Percentiles rank a stretch among this genome's conserved stretches.
Evolutionary conservation across 2,888 invertebrate species (phyloP).

Genomic region (Mycogona germanica): DNA sequence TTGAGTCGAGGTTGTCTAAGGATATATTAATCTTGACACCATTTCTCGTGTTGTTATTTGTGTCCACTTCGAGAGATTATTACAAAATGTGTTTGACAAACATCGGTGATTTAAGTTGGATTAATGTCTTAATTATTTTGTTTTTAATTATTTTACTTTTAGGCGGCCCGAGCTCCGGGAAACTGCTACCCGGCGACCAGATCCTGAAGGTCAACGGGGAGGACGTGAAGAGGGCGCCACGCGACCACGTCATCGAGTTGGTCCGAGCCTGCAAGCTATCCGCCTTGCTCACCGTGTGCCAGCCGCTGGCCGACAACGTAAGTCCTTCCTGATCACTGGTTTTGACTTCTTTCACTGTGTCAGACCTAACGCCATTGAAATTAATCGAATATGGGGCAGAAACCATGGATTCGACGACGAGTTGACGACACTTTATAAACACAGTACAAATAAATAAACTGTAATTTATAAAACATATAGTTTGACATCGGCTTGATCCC

Average conservation of each 20-base stretch:
- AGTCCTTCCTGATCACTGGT: too few relatives aligned
- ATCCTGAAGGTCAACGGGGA: slow-evolving; percentile 82
- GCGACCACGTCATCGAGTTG: slow-evolving; percentile 78
- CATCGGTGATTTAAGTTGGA: too few relatives aligned
- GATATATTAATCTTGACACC: too few relatives aligned
- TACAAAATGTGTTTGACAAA: neutral
- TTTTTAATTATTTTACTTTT: neutral
- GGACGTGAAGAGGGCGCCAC: slow-evolving; percentile 69
- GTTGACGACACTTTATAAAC: too few relatives aligned
- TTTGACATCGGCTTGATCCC: too few relatives aligned
- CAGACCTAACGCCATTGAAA: too few relatives aligned
- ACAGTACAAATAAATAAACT: too few relatives aligned
- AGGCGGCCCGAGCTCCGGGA: slow-evolving; percentile 82
- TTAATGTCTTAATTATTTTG: neutral
- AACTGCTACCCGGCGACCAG: slow-evolving; percentile 81
- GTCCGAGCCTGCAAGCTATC: slow-evolving; percentile 66
- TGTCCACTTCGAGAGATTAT: neutral
- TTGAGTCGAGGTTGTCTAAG: too few relatives aligned
- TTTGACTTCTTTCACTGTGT: too few relatives aligned
- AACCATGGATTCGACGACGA: too few relatives aligned
- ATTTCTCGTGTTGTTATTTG: neutral
- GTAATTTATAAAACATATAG: too few relatives aligned
- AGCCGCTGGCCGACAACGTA: slow-evolving; percentile 57
- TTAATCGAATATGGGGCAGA: too few relatives aligned
- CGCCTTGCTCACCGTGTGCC: slow-evolving; percentile 67